Evolutionary conservation across 30 jellyfish, hydroid and myxozoan species (phyloP), one percentile per base, ranked within the genome.

Genomic region (Euphysa ruthae): DNA sequence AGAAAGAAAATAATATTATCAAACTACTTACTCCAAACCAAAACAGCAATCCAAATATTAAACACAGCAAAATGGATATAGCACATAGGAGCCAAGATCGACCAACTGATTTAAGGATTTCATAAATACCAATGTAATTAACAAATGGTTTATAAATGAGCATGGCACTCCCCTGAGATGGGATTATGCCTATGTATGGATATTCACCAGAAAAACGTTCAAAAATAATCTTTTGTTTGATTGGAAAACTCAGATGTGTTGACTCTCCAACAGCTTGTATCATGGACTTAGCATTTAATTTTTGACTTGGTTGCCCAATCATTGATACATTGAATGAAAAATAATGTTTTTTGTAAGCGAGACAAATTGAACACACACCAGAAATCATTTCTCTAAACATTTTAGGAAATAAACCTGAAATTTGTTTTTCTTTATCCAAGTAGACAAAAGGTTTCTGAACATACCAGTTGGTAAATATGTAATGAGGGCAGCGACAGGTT

Each of bases 131-230:
- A 7, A 61, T 26, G 3, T 28, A 28, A 23, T 26, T 32, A 8
- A 25, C 24, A 18, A 22, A 19, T 0, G 74, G 74, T 61, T 61
- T 60, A 32, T 61, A 32, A 61, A 61, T 26, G 28, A 61, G 24
- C 74, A 61, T 61, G 27, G 74, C 74, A 7, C 64, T 61, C 61
- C 74, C 74, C 34, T 61, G 74, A 27, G 74, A 61, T 26, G 31
- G 74, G 12, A 61, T 32, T 15, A 61, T 61, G 18, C 74, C 74
- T 28, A 61, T 32, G 31, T 14, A 61, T 26, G 74, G 74, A 10
- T 21, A 18, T n/a, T 21, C 31, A 28, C 74, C 74, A 14, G 64
- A 27, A 61, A 4, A 61, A n/a, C 20, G 19, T 4, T 27, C 34
- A 27, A 61, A 7, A 4, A 15, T 28, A 18, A 61, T 18, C 15